Percentiles rank a stretch among this genome's conserved stretches.
Conservation (phyloP, 2,888 invertebrate genomes). For the Drosophila lacicola region DNA sequence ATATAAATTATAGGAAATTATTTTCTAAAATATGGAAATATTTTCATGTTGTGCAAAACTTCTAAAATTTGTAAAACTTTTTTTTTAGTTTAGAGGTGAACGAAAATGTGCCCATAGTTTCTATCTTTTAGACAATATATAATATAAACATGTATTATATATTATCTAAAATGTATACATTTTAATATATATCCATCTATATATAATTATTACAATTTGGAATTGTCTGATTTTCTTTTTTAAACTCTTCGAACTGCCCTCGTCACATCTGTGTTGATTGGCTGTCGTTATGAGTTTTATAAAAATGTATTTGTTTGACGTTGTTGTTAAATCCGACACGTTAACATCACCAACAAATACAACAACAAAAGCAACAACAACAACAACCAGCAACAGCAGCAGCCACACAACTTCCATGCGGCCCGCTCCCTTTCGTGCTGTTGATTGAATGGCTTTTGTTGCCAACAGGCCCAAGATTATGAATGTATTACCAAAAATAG, state of each 20-base stretch:
- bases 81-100: no score
- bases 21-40: no score
- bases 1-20: no score
- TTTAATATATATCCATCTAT: no score
- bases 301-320: conserved; percentile 19
- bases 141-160: no score
- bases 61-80: no score
- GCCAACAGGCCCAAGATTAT: conserved; percentile 37
- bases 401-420: conserved; percentile 14
- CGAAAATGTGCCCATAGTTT: no score
- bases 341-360: conserved; percentile 1
- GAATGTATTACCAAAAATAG: conserved; percentile 45
- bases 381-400: conserved; percentile 9
- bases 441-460: conserved; percentile 59
- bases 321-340: conserved; percentile 24
- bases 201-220: not conserved
- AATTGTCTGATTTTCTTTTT: not conserved
- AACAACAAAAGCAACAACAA: conserved; percentile 4
- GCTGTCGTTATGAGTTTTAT: conserved; percentile 26
- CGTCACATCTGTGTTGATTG: conserved; percentile 26
- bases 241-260: conserved; percentile 11
- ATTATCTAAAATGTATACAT: no score
- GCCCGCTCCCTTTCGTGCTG: conserved; percentile 30
- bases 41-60: no score
- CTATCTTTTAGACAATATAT: no score